Conservation (phyloP, 2,113 vertebrate genomes). For the Entelurus aequoreus region DNA sequence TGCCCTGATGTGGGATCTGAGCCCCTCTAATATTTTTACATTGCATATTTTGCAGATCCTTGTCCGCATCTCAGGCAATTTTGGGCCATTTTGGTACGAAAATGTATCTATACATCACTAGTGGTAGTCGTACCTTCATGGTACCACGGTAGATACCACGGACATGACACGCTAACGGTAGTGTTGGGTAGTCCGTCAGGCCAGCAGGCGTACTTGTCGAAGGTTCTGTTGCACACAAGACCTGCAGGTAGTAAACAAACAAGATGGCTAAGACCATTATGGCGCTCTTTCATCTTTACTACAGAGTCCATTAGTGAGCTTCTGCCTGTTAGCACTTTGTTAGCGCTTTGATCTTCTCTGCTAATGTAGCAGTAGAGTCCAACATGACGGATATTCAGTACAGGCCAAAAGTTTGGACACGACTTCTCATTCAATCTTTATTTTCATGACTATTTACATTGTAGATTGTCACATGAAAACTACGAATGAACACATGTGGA, state of each 20-base stretch:
- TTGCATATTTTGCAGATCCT: too few species aligned
- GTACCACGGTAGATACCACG: conserved; percentile 91
- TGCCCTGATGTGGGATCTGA: too few species aligned
- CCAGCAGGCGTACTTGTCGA: conserved; percentile 88
- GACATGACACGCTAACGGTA: conserved; percentile 84
- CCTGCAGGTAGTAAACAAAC: conserved; percentile 57
- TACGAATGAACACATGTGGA: too few species aligned
- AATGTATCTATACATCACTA: too few species aligned
- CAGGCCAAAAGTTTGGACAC: too few species aligned
- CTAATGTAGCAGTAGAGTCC: background rate
- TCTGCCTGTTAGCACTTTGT: conserved; percentile 6
- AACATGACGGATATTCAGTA: too few species aligned
- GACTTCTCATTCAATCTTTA: too few species aligned
- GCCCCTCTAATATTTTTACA: too few species aligned
- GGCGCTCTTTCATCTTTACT: conserved; percentile 33
- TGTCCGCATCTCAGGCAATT: too few species aligned
- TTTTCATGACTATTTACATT: too few species aligned
- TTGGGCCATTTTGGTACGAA: too few species aligned
- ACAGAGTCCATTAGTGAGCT: conserved; percentile 1
- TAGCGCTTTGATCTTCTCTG: conserved; percentile 21
- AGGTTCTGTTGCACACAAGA: conserved; percentile 86
- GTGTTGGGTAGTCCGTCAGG: conserved; percentile 86
- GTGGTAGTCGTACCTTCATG: conserved; percentile 68
- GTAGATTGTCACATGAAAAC: too few species aligned
- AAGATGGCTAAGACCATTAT: background rate